Percentiles rank a stretch among this genome's conserved stretches.
Conservation (phyloP, 92 coral and sea anemone species). For the Bergia puertoricense region DNA sequence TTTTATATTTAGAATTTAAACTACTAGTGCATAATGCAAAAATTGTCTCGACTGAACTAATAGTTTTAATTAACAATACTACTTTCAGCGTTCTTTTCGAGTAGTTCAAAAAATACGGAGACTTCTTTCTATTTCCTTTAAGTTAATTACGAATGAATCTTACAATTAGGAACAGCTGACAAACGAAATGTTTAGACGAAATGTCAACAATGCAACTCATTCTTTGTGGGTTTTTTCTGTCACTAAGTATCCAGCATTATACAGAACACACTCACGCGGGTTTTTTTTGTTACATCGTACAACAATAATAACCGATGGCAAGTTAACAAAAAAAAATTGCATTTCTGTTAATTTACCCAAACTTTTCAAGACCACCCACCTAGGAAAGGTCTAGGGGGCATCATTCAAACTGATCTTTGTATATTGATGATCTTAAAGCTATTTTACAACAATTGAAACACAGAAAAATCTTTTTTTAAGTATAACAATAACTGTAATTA, state of each 20-base stretch:
- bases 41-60: too few relatives aligned
- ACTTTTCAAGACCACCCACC: neutral
- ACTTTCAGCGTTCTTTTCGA: neutral
- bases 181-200: neutral
- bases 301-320: neutral
- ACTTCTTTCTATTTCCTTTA: neutral
- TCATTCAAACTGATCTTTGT: neutral
- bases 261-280: neutral
- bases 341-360: neutral
- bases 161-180: neutral
- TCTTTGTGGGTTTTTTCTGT: constrained; percentile 12
- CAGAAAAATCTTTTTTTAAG: too few relatives aligned
- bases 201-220: constrained; percentile 10
- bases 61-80: neutral
- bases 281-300: neutral
- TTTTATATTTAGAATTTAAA: too few relatives aligned
- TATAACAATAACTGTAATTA: too few relatives aligned
- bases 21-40: neutral
- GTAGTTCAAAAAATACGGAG: neutral
- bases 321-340: too few relatives aligned
- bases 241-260: constrained; percentile 4
- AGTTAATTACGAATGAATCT: neutral
- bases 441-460: too few relatives aligned
- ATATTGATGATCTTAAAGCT: too few relatives aligned
- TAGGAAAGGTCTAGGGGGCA: neutral